Base-by-base conservation (phyloP, 2,113 vertebrate genomes). In the Spea multiplicata region DNA sequence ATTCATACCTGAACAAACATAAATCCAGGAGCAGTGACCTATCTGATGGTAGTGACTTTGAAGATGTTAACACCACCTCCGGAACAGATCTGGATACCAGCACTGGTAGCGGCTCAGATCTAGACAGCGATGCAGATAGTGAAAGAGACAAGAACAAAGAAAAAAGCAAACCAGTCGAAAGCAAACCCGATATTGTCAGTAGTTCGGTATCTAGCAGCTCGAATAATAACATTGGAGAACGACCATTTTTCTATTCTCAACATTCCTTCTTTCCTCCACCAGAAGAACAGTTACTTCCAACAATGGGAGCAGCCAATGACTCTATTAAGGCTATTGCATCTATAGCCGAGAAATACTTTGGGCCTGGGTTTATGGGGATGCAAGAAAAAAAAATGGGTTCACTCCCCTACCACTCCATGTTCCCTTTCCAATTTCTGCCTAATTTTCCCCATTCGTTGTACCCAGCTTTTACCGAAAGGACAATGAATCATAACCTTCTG, bases 301-400 rank as follows among this genome's bases (percentile, higher is more conserved):
- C 95, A 46, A 86, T 94, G 0, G 91, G 92, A 0, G 92, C 93
- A 2, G 90, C 96, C 0, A 97, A 96, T 13, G 97, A 99, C 92
- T 99, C 97, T 46, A 99, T 99, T 82, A 99, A 99, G 91, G 97
- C 97, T 44, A 99, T 99, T 0, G 97, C 97, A 6, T 99, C 97
- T 84, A 99, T 99, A 3, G 97, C 97, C 0, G 97, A 99, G 91
- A 98, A 99, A 78, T 99, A 99, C 88, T 99, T 99, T 16, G 97
- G 97, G 53, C 95, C 97, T 0, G 97, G 96, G 84, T 95, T 99
- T 83, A 93, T 98, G 92, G 96, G 96, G 47, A 91, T 97, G 88
- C 97, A 94, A 83, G 97, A 99, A 90, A 99, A 98, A 87, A 97
- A 97, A 86, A 96, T 99, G 91, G 95, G 93, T 77, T 89, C 95